Conservation (phyloP, 2,888 invertebrate genomes). For the Diloba caeruleocephala region DNA sequence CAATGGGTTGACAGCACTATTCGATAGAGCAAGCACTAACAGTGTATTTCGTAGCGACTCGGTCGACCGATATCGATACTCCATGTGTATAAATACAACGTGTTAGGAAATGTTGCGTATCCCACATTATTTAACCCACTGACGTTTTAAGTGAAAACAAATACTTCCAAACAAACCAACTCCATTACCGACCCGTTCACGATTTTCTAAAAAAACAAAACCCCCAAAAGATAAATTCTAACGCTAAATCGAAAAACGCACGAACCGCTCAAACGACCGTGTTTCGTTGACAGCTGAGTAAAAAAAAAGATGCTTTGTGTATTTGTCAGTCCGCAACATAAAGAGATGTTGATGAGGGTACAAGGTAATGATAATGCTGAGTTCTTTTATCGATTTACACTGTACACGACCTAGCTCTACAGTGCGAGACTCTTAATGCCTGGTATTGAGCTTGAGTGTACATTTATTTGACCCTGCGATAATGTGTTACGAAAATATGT, state of each 20-base stretch:
- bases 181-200: constrained; percentile 12
- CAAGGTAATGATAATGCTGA: constrained; percentile 7
- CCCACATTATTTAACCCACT: not conserved
- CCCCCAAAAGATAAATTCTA: constrained; percentile 19
- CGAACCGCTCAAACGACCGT: constrained; percentile 19
- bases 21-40: too few species aligned
- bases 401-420: constrained; percentile 22
- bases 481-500: too few species aligned
- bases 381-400: constrained; percentile 37
- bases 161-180: constrained; percentile 14
- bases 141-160: not conserved
- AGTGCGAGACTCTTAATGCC: too few species aligned
- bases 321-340: constrained; percentile 53
- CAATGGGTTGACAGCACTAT: too few species aligned
- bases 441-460: too few species aligned
- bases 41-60: too few species aligned
- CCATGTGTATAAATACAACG: too few species aligned
- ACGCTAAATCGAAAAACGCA: constrained; percentile 42
- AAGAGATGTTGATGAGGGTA: constrained; percentile 56
- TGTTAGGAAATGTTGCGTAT: too few species aligned
- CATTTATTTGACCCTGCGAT: too few species aligned
- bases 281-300: constrained; percentile 45
- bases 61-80: too few species aligned
- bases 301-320: constrained; percentile 48
- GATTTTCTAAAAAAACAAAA: constrained; percentile 30